These are phyloP conservation scores for Chymomyza caudatula DNA, from an alignment of 2,888 invertebrate species.

Conservation along the genomic window DNA sequence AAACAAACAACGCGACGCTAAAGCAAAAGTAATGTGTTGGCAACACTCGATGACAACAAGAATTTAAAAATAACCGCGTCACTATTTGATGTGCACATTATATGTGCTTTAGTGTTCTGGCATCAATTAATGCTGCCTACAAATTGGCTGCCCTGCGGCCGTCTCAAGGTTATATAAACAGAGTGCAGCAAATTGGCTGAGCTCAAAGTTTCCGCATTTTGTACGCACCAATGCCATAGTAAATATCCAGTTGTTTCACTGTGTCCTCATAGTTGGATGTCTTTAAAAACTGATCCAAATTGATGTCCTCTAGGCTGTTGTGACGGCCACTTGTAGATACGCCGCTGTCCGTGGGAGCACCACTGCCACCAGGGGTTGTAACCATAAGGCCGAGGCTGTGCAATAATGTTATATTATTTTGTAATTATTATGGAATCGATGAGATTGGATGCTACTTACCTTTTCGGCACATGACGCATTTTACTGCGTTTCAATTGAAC, in stretches of 20 bases:
- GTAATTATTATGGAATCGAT: neutral
- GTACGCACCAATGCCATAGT: constrained; percentile 92
- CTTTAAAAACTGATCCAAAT: constrained; percentile 88
- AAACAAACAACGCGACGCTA: neutral
- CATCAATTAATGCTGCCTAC: constrained; percentile 46
- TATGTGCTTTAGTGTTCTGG: constrained; percentile 14
- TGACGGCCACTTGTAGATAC: constrained; percentile 77
- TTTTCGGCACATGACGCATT: constrained; percentile 73
- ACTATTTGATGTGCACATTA: neutral
- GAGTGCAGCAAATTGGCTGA: constrained; percentile 15
- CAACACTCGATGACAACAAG: neutral
- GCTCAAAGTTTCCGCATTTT: neutral
- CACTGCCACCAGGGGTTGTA: constrained; percentile 58
- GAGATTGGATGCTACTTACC: constrained; percentile 39
- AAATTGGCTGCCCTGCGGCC: constrained; percentile 55
- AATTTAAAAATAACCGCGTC: neutral
- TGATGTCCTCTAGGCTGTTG: constrained; percentile 86
- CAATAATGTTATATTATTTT: neutral
- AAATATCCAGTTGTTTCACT: constrained; percentile 92
- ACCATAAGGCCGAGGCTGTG: constrained; percentile 63
- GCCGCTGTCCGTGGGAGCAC: constrained; percentile 45
- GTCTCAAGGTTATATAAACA: constrained; percentile 59
- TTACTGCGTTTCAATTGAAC: constrained; percentile 29
- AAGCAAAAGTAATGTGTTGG: neutral
- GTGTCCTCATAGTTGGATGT: constrained; percentile 93